Conservation (phyloP, 2,888 invertebrate genomes). For the Mesochorus sp. region DNA sequence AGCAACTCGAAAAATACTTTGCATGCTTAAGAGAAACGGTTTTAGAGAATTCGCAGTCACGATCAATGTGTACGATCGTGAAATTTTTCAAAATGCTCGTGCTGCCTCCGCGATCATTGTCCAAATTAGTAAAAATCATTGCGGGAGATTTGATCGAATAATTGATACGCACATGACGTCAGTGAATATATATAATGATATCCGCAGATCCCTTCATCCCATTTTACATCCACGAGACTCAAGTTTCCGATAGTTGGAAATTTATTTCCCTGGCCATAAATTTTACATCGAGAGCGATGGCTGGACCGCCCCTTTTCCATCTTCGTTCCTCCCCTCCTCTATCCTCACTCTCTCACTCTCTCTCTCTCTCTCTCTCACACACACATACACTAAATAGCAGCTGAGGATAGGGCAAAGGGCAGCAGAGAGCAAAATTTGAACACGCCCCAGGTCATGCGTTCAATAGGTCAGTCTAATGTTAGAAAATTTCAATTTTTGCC, state of each 20-base stretch:
- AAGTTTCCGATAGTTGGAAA: slow-evolving; percentile 65
- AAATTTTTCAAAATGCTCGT: slow-evolving; percentile 15
- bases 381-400: neutral
- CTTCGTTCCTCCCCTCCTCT: no score
- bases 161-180: slow-evolving; percentile 7
- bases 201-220: slow-evolving; percentile 20
- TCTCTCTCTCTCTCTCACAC: neutral
- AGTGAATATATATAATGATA: slow-evolving; percentile 18
- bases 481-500: neutral
- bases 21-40: neutral
- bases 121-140: neutral
- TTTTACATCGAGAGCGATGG: slow-evolving; percentile 56
- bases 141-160: neutral
- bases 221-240: slow-evolving; percentile 54
- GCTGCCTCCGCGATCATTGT: no score
- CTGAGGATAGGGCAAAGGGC: neutral
- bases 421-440: neutral
- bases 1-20: slow-evolving; percentile 1
- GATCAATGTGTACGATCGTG: no score
- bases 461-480: slow-evolving; percentile 1
- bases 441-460: neutral
- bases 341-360: slow-evolving; percentile 2
- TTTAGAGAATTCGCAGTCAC: no score
- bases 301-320: slow-evolving; percentile 29
- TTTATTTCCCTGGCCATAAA: slow-evolving; percentile 65